Percentiles rank a stretch among this genome's conserved stretches.
Evolutionary conservation across 2,888 invertebrate genomes (phyloP).

Genomic region (Chaetoderma sp.): DNA sequence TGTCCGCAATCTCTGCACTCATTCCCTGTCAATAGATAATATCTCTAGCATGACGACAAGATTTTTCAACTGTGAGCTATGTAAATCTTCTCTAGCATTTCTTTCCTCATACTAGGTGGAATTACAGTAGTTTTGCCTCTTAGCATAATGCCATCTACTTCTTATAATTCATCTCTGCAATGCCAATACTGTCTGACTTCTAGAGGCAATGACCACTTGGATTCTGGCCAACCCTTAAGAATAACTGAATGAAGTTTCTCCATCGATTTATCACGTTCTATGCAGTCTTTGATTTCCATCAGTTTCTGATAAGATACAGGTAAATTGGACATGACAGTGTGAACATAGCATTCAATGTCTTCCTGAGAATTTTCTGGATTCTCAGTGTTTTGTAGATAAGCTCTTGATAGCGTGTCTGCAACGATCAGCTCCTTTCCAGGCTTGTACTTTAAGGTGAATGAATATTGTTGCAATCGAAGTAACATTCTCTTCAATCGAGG

Average conservation of each 20-base stretch:
- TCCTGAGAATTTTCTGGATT: neutral
- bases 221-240: conserved; percentile 16
- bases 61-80: conserved; percentile 34
- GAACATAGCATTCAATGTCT: conserved; percentile 29
- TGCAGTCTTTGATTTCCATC: conserved; percentile 19
- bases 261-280: conserved; percentile 14
- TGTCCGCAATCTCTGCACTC: conserved; percentile 26
- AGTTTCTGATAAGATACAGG: conserved; percentile 31
- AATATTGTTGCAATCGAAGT: conserved; percentile 15
- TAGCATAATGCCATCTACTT: neutral
- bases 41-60: conserved; percentile 24
- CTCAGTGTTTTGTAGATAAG: neutral
- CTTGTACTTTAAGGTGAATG: neutral
- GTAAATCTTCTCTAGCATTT: conserved; percentile 24
- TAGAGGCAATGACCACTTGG: conserved; percentile 6
- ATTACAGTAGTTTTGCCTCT: conserved; percentile 11
- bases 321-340: conserved; percentile 23
- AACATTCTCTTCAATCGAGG: conserved; percentile 13
- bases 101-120: conserved; percentile 1
- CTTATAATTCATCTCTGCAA: conserved; percentile 9
- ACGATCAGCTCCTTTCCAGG: conserved; percentile 1
- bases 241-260: neutral
- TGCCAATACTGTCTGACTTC: conserved; percentile 22
- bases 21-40: conserved; percentile 38
- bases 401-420: neutral